Conservation (phyloP, 2,888 invertebrate species). For the Aradus depressus region DNA sequence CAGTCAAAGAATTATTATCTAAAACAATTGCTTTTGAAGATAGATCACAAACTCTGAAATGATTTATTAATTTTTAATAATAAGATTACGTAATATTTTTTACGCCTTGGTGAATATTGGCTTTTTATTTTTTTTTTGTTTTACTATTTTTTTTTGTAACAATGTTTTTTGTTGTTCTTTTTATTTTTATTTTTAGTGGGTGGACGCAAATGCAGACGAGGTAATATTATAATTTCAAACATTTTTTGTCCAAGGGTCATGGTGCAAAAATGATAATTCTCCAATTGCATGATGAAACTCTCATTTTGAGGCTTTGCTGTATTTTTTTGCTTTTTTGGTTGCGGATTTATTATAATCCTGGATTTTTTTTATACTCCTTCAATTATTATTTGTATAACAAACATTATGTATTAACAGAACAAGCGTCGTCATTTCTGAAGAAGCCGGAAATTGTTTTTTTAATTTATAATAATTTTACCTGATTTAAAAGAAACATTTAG, state of each 20-base stretch:
- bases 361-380: background rate
- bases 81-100: no score
- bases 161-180: slow-evolving; percentile 31
- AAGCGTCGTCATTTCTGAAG: no score
- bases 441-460: no score
- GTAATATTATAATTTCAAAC: slow-evolving; percentile 38
- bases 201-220: slow-evolving; percentile 55
- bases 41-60: no score
- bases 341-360: background rate
- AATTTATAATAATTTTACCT: no score
- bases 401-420: no score
- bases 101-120: slow-evolving; percentile 9
- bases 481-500: no score
- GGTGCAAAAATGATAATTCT: background rate
- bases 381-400: background rate
- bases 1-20: no score
- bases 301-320: no score
- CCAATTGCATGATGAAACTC: no score
- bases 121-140: slow-evolving; percentile 31
- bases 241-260: slow-evolving; percentile 4
- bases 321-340: background rate
- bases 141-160: slow-evolving; percentile 29
- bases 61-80: no score
- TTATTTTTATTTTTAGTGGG: slow-evolving; percentile 52
- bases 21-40: no score